These are phyloP conservation scores for Grallaria varia DNA, from an alignment of 2,113 vertebrate genomes.

Conservation along the genomic window DNA sequence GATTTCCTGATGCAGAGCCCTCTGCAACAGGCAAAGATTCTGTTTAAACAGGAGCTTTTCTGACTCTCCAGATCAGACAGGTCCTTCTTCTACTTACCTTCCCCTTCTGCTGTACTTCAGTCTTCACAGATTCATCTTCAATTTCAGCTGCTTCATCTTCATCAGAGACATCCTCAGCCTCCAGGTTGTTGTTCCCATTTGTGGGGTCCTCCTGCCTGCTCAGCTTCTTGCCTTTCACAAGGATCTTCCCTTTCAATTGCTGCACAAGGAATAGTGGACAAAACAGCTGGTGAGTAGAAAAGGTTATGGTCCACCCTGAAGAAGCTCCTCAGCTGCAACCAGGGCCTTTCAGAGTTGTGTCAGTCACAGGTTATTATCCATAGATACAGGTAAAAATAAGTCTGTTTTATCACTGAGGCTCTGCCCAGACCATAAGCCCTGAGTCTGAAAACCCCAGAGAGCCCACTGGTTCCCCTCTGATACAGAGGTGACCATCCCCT, in stretches of 20 bases:
- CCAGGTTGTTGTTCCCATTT: constrained; percentile 64
- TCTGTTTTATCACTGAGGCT: not conserved
- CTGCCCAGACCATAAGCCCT: not conserved
- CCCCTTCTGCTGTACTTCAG: constrained; percentile 66
- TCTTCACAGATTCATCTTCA: constrained; percentile 78
- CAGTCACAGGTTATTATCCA: not conserved
- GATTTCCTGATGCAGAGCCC: not conserved
- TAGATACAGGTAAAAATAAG: not conserved
- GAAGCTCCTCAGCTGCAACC: not conserved
- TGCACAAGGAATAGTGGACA: constrained; percentile 35
- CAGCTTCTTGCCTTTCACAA: constrained; percentile 92
- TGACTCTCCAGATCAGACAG: not conserved
- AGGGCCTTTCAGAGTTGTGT: not conserved
- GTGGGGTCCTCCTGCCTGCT: constrained; percentile 80
- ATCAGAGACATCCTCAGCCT: constrained; percentile 87
- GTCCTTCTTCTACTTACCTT: constrained; percentile 42
- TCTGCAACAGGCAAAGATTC: not conserved
- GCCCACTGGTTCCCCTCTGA: no score
- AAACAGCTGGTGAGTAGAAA: not conserved
- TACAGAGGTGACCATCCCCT: not conserved
- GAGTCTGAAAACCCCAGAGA: not conserved
- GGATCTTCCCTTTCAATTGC: constrained; percentile 89
- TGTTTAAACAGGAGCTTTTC: not conserved
- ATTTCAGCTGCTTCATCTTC: constrained; percentile 94
- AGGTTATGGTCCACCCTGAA: not conserved